Evolutionary conservation across 1,140 invertebrate genomes (phyloP), one percentile per base, ranked within the genome.

Genomic region (Andrena cerasifolii): DNA sequence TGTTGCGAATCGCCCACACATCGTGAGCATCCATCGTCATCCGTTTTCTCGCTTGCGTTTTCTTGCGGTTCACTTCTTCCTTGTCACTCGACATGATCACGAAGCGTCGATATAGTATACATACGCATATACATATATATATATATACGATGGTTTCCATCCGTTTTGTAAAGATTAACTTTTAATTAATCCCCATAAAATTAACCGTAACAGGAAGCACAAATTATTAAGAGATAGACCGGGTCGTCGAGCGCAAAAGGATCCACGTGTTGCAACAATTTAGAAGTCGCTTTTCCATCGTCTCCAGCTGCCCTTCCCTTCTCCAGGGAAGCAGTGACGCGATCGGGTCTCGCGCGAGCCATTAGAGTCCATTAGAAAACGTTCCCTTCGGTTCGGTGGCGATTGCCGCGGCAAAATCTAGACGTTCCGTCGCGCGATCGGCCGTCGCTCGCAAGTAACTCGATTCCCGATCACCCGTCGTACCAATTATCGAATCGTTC

Each of bases 211-310:
- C 72, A 40, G 36, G 78, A 63, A 82, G 67, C 79, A 84, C 58
- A 85, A 84, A 73, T 71, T 85, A 67, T 82, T 81, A 81, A 76
- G 72, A 82, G 72, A 71, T 81, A 86, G 66, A 78, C 56, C 83
- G 84, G 79, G 80, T 84, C 76, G 84, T 79, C 68, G 71, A 77
- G 62, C 84, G 84, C 76, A 82, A 82, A 79, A 86, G 79, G 79
- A 82, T 85, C 79, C 80, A 82, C 84, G 79, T 81, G 83, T 85
- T 85, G 83, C 83, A 79, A 83, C 40, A 33, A 33, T 68, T 45
- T 49, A n/a, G n/a, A n/a, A n/a, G n/a, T 40, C 36, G 16, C 26
- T 33, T 73, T 10, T 75, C 58, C 54, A 28, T 49, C 63, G 67
- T 76, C 70, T 65, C 47, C 21, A 53, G 47, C 66, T 40, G 54